Conservation (phyloP, 2,888 invertebrate genomes). For the Cephus sareptanus region DNA sequence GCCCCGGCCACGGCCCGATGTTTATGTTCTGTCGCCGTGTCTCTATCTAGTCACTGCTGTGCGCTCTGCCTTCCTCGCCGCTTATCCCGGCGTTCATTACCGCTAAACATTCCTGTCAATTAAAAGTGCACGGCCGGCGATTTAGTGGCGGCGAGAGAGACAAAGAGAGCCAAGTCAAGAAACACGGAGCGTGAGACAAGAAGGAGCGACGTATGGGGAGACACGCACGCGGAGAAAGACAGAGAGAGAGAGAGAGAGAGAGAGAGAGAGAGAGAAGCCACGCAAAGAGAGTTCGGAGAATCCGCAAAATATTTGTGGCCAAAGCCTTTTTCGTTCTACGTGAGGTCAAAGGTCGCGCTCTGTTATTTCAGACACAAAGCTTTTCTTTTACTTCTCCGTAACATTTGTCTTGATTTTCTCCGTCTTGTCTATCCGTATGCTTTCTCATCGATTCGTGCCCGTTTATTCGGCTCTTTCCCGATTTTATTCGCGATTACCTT, state of each 20-base stretch:
- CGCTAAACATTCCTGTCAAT: conserved; percentile 64
- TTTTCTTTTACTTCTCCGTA: background rate
- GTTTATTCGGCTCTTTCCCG: background rate
- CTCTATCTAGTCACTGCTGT: conserved; percentile 54
- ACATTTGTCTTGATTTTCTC: background rate
- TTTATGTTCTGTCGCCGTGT: conserved; percentile 60
- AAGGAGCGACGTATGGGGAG: background rate
- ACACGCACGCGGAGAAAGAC: background rate
- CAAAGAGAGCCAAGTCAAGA: background rate
- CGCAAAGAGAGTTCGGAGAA: background rate
- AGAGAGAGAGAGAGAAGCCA: background rate
- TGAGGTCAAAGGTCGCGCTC: background rate
- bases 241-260: too few species aligned
- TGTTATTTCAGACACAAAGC: background rate
- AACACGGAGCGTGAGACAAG: background rate
- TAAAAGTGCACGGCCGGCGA: conserved; percentile 58
- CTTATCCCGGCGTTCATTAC: conserved; percentile 57
- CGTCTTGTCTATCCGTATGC: background rate
- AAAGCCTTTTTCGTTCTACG: background rate
- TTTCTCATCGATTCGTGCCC: background rate
- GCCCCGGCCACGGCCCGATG: conserved; percentile 46
- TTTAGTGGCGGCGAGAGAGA: conserved; percentile 45
- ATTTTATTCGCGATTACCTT: background rate
- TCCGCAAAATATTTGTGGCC: background rate
- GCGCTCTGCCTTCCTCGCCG: conserved; percentile 25